Percentiles rank a stretch among this genome's conserved stretches.
Conservation (phyloP, 2,888 invertebrate genomes). For the Lycia hirtaria region DNA sequence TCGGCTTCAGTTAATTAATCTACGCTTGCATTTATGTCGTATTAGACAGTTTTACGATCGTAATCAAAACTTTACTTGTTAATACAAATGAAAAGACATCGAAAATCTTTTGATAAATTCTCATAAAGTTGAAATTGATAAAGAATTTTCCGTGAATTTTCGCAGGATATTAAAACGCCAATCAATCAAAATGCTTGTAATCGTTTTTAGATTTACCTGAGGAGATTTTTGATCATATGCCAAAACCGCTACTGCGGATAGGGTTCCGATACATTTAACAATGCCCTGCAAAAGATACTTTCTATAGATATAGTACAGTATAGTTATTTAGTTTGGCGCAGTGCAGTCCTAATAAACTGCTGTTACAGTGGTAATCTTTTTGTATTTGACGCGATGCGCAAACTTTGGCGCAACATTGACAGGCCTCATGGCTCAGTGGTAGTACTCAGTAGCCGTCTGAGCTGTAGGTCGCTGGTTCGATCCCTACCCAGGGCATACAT, state of each 20-base stretch:
- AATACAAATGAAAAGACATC: conserved; percentile 37
- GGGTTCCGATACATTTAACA: conserved; percentile 40
- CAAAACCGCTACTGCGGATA: conserved; percentile 38
- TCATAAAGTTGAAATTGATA: conserved; percentile 38
- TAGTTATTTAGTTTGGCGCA: conserved; percentile 39
- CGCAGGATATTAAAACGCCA: conserved; percentile 44
- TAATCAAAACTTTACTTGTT: conserved; percentile 45
- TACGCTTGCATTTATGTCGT: conserved; percentile 29
- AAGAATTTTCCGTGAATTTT: conserved; percentile 38
- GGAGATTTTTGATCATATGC: conserved; percentile 43
- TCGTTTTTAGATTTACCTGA: conserved; percentile 29
- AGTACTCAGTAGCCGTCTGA: no score
- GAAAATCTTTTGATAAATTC: conserved; percentile 42
- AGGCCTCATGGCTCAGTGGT: no score
- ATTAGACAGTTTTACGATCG: conserved; percentile 41
- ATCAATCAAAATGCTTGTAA: conserved; percentile 38
- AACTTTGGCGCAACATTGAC: conserved; percentile 14
- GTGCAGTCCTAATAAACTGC: conserved; percentile 45
- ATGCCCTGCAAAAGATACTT: conserved; percentile 23
- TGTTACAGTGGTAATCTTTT: conserved; percentile 33
- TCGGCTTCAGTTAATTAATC: conserved; percentile 27
- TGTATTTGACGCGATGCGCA: conserved; percentile 32
- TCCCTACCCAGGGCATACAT: no score
- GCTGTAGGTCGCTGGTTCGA: no score
- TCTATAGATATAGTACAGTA: conserved; percentile 6